These are phyloP conservation scores for Amitus sp. DNA, from an alignment of 2,888 invertebrate genomes.

Conservation along the genomic window DNA sequence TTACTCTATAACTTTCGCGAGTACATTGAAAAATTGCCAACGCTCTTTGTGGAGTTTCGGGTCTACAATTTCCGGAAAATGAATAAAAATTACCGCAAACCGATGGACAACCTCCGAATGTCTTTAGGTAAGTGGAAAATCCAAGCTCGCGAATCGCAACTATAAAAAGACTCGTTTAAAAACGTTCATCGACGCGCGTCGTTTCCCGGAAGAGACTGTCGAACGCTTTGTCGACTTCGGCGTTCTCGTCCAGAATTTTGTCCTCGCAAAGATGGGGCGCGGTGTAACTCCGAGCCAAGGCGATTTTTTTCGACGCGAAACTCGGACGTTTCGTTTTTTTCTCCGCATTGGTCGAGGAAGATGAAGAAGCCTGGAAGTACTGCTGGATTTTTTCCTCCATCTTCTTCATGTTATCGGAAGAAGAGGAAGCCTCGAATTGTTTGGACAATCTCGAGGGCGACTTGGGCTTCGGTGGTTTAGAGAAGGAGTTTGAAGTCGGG, in stretches of 20 bases:
- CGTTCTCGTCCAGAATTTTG: slow-evolving; percentile 72
- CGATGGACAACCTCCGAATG: too few species aligned
- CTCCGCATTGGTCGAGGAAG: too few species aligned
- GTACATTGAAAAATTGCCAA: too few species aligned
- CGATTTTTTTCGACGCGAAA: slow-evolving; percentile 50
- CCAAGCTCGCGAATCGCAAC: too few species aligned
- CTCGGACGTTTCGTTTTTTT: slow-evolving; percentile 44
- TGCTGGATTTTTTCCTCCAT: slow-evolving; percentile 62
- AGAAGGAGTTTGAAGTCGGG: slow-evolving; percentile 56
- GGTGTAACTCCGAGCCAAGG: slow-evolving; percentile 79
- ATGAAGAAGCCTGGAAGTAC: slow-evolving; percentile 58
- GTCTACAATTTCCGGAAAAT: too few species aligned
- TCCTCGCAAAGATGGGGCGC: slow-evolving; percentile 76
- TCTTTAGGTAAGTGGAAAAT: too few species aligned
- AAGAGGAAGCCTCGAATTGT: slow-evolving; percentile 76
- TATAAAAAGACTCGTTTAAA: too few species aligned
- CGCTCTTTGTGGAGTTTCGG: too few species aligned
- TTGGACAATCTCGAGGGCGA: slow-evolving; percentile 80
- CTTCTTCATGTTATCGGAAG: slow-evolving; percentile 54
- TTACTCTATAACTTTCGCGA: too few species aligned
- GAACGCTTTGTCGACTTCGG: slow-evolving; percentile 89
- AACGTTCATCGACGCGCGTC: slow-evolving; percentile 51
- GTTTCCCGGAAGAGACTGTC: slow-evolving; percentile 79
- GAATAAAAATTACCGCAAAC: too few species aligned
- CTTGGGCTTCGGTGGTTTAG: slow-evolving; percentile 71